Evolutionary conservation across 2,888 invertebrate genomes (phyloP).

Genomic region (Pegoplata infirma): DNA sequence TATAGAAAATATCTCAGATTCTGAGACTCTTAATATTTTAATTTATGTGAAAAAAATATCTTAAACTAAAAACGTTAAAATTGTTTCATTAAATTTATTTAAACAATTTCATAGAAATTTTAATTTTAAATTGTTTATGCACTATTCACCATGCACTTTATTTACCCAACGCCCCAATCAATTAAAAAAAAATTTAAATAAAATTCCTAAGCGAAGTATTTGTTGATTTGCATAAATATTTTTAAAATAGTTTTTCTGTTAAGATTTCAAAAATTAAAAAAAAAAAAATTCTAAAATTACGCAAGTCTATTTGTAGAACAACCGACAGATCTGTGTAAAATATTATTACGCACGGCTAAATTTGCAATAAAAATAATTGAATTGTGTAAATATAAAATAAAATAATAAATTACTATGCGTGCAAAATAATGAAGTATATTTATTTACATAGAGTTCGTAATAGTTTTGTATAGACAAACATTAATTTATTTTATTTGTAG

Average conservation of each 20-base stretch:
- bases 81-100: no score
- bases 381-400: conserved; percentile 33
- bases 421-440: no score
- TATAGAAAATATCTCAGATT: no score
- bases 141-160: background rate
- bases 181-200: background rate
- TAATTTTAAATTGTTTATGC: background rate
- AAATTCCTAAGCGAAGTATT: conserved; percentile 35
- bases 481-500: no score
- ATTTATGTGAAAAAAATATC: no score
- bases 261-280: background rate
- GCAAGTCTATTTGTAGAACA: background rate
- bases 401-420: conserved; percentile 43
- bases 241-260: background rate
- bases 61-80: no score
- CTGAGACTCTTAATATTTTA: no score
- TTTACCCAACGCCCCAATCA: conserved; percentile 28
- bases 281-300: conserved; percentile 1
- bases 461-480: no score
- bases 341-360: conserved; percentile 44
- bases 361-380: conserved; percentile 50
- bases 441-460: background rate
- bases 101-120: no score
- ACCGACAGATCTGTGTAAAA: conserved; percentile 46
- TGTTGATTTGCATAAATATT: conserved; percentile 30